phyloP scores from a whole-genome alignment of 2,797 vertebrate genomes.

The Emydoidea blandingii region DNA sequence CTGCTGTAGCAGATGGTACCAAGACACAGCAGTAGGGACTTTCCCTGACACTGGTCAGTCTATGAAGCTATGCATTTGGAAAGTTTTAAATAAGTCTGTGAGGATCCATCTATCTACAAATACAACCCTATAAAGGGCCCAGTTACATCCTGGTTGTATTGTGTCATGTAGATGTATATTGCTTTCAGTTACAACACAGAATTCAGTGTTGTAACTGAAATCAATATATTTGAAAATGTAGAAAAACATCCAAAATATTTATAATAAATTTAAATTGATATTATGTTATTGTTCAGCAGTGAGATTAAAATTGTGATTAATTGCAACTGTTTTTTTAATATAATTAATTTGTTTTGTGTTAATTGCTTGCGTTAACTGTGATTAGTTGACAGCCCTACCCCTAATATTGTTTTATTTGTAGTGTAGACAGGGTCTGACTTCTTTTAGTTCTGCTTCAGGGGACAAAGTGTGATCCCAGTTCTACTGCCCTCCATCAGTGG shows the following conservation, averaged over 20 bases:
- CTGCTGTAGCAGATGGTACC: neutral
- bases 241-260: neutral
- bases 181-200: no score
- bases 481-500: neutral
- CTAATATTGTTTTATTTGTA: neutral
- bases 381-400: neutral
- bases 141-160: neutral
- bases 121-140: neutral
- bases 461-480: neutral
- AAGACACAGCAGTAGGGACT: neutral
- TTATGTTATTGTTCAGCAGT: neutral
- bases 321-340: neutral
- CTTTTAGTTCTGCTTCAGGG: neutral
- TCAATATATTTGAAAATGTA: neutral
- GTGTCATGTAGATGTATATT: neutral
- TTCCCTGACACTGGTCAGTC: constrained; percentile 6
- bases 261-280: neutral
- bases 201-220: neutral
- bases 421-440: neutral
- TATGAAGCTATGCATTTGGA: neutral
- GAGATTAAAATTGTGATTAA: neutral
- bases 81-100: neutral
- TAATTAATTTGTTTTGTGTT: neutral
- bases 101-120: neutral
- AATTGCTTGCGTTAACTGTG: neutral